phyloP scores from a whole-genome alignment of 1,140 invertebrate species.

The Phenacoccus solenopsis region DNA sequence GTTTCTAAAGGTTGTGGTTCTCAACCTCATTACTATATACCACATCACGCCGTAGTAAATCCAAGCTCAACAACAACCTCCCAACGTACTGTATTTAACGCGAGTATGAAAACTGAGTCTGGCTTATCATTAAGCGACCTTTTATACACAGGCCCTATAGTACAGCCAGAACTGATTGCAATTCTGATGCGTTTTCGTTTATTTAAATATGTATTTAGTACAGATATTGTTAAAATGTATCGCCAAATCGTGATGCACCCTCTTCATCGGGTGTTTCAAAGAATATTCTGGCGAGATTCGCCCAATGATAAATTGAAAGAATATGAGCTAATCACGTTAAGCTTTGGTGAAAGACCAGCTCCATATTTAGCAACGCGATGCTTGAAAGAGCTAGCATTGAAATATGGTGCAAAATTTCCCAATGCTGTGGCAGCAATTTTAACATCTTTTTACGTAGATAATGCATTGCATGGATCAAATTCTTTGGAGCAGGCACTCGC shows the following conservation, averaged over 20 bases:
- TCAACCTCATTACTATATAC: conserved; percentile 15
- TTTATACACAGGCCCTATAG: conserved; percentile 20
- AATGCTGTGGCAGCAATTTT: background rate
- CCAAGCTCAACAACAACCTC: conserved; percentile 21
- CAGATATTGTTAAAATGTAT: conserved; percentile 27
- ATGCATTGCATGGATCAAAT: conserved; percentile 16
- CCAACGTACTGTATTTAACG: conserved; percentile 25
- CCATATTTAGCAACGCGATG: conserved; percentile 7
- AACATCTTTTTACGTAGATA: conserved; percentile 21
- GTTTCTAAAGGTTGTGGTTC: background rate
- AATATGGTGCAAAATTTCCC: background rate
- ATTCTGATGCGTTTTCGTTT: conserved; percentile 23
- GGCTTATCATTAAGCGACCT: conserved; percentile 24
- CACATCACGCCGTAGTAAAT: conserved; percentile 23
- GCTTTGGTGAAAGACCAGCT: conserved; percentile 16
- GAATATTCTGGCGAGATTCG: conserved; percentile 20
- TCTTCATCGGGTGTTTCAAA: conserved; percentile 12
- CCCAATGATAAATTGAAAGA: conserved; percentile 9
- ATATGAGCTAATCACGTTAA: conserved; percentile 20
- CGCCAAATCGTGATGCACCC: conserved; percentile 20
- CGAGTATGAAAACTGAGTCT: conserved; percentile 17
- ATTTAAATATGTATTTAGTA: conserved; percentile 23
- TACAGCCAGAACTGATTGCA: conserved; percentile 23
- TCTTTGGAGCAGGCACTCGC: conserved; percentile 1
- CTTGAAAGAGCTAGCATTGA: conserved; percentile 11